A percentile compares a stretch with the other conserved stretches of the same genome.
Conservation (phyloP, 1,140 invertebrate species). For the Drosophila oshimai region DNA sequence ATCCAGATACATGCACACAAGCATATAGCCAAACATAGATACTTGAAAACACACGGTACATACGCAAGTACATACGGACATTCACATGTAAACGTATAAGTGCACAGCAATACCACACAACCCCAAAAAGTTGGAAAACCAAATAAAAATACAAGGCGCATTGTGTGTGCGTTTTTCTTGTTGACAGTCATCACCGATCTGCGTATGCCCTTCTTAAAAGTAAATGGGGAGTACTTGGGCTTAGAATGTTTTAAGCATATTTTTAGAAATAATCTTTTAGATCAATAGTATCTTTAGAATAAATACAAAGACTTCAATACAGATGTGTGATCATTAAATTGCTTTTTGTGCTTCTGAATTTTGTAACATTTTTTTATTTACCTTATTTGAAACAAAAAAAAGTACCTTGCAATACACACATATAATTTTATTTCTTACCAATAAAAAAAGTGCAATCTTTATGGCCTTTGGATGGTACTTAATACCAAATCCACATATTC, state of each 20-base stretch:
- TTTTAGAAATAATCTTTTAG: too few relatives aligned
- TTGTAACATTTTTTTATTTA: too few relatives aligned
- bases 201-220: constrained; percentile 8
- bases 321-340: too few relatives aligned
- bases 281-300: too few relatives aligned
- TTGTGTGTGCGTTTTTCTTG: constrained; percentile 63
- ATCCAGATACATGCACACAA: constrained; percentile 55
- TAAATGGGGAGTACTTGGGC: too few relatives aligned
- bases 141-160: constrained; percentile 75
- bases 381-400: too few relatives aligned
- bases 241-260: background rate
- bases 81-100: constrained; percentile 40
- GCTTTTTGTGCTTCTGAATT: background rate
- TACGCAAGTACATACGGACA: constrained; percentile 25
- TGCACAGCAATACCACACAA: constrained; percentile 63
- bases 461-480: constrained; percentile 7
- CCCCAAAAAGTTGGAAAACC: constrained; percentile 78
- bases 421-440: background rate
- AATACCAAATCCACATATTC: constrained; percentile 37
- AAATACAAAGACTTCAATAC: too few relatives aligned
- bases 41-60: constrained; percentile 28
- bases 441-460: constrained; percentile 11
- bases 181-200: constrained; percentile 16
- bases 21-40: constrained; percentile 37
- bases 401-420: background rate